phyloP scores from a whole-genome alignment of 2,888 invertebrate genomes.

The Nephrocerus scutellatus region DNA sequence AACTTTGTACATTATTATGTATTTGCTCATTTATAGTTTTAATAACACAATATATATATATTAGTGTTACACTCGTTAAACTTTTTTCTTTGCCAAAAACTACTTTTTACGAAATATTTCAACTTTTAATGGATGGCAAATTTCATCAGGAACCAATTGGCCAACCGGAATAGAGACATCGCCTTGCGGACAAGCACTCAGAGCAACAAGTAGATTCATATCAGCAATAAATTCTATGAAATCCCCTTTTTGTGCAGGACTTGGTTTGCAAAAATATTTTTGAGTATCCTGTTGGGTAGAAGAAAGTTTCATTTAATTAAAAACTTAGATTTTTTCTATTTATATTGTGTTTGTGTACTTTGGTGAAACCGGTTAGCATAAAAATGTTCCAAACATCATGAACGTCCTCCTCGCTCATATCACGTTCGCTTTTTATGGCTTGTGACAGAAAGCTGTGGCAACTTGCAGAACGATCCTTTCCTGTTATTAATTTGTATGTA shows the following conservation, averaged over 20 bases:
- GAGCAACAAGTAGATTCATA: conserved; percentile 49
- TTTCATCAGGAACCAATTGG: conserved; percentile 42
- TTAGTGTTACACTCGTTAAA: too few relatives aligned
- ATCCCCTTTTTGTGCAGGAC: conserved; percentile 48
- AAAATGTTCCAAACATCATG: conserved; percentile 53
- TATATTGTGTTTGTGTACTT: conserved; percentile 27
- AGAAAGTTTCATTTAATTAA: not conserved
- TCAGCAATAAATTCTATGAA: conserved; percentile 51
- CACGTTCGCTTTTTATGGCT: conserved; percentile 42
- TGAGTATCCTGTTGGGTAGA: conserved; percentile 39
- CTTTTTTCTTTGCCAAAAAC: conserved; percentile 4
- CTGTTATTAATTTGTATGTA: conserved; percentile 49
- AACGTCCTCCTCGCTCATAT: conserved; percentile 47
- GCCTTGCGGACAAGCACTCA: conserved; percentile 49
- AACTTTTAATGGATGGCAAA: conserved; percentile 46
- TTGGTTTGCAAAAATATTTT: conserved; percentile 51
- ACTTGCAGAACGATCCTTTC: conserved; percentile 43
- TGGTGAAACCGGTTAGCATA: conserved; percentile 50
- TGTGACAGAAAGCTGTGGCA: conserved; percentile 48
- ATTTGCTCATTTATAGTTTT: too few relatives aligned
- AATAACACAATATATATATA: too few relatives aligned
- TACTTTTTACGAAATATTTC: conserved; percentile 42
- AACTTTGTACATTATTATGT: too few relatives aligned
- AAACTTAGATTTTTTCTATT: not conserved
- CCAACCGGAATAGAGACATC: conserved; percentile 48